phyloP scores from a whole-genome alignment of 2,888 invertebrate species.

The Patella depressa region DNA sequence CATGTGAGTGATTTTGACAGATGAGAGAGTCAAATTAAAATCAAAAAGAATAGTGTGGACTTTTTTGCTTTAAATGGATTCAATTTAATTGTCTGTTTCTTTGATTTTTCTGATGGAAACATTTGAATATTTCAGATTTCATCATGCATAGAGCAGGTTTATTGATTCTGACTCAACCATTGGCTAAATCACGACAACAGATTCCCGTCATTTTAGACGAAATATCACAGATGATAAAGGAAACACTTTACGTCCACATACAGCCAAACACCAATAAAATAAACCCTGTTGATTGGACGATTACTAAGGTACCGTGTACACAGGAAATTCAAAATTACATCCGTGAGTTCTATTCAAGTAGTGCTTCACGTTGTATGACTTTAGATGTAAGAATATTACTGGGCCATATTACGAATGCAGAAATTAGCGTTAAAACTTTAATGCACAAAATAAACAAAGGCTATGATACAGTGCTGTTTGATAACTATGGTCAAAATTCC shows the following conservation, averaged over 20 bases:
- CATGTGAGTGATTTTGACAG: too few species aligned
- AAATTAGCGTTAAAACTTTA: constrained; percentile 10
- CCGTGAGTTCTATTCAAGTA: constrained; percentile 49
- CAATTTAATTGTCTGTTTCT: too few species aligned
- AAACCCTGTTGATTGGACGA: constrained; percentile 8
- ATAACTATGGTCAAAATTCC: constrained; percentile 24
- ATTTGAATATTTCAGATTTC: neutral
- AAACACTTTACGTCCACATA: constrained; percentile 58
- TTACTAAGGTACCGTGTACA: constrained; percentile 38
- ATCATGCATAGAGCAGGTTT: constrained; percentile 54
- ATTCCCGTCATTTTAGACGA: constrained; percentile 47
- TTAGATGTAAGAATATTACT: constrained; percentile 56
- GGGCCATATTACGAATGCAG: constrained; percentile 46
- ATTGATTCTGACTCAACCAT: constrained; percentile 56
- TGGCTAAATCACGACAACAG: constrained; percentile 39
- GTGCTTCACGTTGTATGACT: constrained; percentile 46
- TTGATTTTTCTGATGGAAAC: neutral
- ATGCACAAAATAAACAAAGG: constrained; percentile 33
- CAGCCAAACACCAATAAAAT: constrained; percentile 42
- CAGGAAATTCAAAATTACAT: constrained; percentile 46
- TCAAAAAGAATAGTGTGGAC: too few species aligned
- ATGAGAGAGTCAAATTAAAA: too few species aligned
- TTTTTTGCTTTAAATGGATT: too few species aligned
- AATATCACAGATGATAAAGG: constrained; percentile 45
- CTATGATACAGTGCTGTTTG: constrained; percentile 42